Evolutionary conservation across 2,888 invertebrate species (phyloP), one percentile per base, ranked within the genome.

Genomic region (Brenthis ino): DNA sequence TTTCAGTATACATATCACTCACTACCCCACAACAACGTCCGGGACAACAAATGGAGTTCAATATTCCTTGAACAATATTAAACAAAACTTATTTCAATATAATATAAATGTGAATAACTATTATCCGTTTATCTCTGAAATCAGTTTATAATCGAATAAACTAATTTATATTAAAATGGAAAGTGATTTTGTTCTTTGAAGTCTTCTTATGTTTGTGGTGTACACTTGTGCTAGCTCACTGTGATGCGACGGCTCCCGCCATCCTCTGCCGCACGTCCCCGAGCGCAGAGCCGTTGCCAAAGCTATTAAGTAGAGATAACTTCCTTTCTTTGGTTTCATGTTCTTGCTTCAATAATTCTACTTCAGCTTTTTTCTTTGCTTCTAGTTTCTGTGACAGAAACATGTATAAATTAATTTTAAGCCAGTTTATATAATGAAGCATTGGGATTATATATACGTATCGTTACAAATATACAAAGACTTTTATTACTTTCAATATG

Each of bases 221-320:
- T 6, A 37, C 24, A 28, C 13, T 8, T 48, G 8, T 51, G 12
- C 8, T 67, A 51, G 16, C 63, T 88, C 86, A 93, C 83, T 92
- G 92, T 64, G 92, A 86, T 58, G 92, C 92, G 58, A 92, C 91
- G 0, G 93, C 93, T 3, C 91, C 91, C 1, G 92, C 93, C 77
- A 93, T 85, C 74, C 93, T 79, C 71, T 93, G 92, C 76, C 92
- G 85, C 1, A 93, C 91, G 74, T 89, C 92, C 20, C 82, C 81
- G 6, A 93, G 81, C 14, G 86, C 82, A 0, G 91, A 84, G 0
- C 90, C 87, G 63, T 90, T 92, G 71, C 88, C 84, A 80, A 93
- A 92, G 0, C 93, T 88, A 65, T 91, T 92, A 56, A 92, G 81
- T n/a, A 90, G 77, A 0, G 88, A 86, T 51, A 87, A 76, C 76